A percentile compares a stretch with the other conserved stretches of the same genome.
Evolutionary conservation across 2,888 invertebrate genomes (phyloP).

Genomic region (Lasioglossum figueresi): DNA sequence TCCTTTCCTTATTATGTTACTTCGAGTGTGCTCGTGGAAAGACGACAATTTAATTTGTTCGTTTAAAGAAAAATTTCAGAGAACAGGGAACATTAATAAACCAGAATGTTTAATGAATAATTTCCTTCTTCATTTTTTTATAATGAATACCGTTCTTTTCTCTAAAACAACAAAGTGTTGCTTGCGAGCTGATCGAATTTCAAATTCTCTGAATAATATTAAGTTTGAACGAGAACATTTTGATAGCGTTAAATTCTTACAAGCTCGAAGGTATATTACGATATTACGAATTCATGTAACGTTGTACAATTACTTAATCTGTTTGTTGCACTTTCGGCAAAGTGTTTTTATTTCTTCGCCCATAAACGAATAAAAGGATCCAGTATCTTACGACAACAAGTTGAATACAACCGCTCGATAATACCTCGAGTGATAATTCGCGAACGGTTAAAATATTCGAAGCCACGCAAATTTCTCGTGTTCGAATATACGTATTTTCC

Average conservation of each 20-base stretch:
- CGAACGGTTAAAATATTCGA: not conserved
- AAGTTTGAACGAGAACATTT: not conserved
- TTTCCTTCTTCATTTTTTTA: too few relatives aligned
- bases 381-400: not conserved
- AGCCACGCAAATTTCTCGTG: not conserved
- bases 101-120: too few relatives aligned
- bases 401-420: not conserved
- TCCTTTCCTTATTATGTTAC: not conserved
- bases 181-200: too few relatives aligned
- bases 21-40: not conserved
- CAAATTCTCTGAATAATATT: not conserved
- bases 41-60: not conserved
- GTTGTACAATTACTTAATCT: not conserved
- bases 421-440: not conserved
- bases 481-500: not conserved
- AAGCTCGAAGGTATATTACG: not conserved
- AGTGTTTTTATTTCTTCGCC: not conserved
- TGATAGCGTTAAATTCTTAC: not conserved
- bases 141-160: not conserved
- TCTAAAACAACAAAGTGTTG: too few relatives aligned
- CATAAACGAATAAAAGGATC: not conserved
- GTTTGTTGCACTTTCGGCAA: not conserved
- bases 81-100: too few relatives aligned
- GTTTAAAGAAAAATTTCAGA: not conserved
- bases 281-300: not conserved